These are phyloP conservation scores for Ochotona curzoniae DNA, from an alignment of 2,113 vertebrate species.

Conservation along the genomic window DNA sequence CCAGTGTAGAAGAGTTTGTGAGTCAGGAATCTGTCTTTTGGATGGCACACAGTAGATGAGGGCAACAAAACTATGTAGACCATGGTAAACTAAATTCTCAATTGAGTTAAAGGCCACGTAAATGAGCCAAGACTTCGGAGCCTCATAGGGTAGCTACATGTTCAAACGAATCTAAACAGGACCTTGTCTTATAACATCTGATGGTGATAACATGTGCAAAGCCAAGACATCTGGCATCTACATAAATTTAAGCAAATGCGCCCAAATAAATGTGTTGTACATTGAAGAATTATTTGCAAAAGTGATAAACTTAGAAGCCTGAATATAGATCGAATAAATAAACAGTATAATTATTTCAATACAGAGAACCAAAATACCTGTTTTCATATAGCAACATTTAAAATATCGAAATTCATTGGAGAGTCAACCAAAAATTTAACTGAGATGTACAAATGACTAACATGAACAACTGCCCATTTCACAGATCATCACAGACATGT, in stretches of 20 bases:
- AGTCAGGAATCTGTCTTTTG: not conserved
- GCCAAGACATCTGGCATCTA: not conserved
- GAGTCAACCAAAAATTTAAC: not conserved
- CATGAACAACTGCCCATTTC: not conserved
- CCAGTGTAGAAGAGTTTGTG: too few species aligned
- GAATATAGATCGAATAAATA: not conserved
- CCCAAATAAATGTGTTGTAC: not conserved
- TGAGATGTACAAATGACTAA: not conserved
- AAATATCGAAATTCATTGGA: not conserved
- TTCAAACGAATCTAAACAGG: rapidly evolving
- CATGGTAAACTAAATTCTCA: not conserved
- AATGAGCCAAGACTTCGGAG: not conserved
- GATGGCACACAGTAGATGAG: not conserved
- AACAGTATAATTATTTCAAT: not conserved
- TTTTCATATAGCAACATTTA: not conserved
- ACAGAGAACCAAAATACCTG: not conserved
- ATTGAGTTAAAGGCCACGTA: not conserved
- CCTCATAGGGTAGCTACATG: not conserved
- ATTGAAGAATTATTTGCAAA: not conserved
- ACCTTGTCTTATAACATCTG: not conserved
- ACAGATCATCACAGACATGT: not conserved
- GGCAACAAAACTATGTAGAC: not conserved
- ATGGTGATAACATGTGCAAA: too few species aligned
- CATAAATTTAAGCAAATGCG: not conserved
- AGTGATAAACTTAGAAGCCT: not conserved